A percentile compares a stretch with the other conserved stretches of the same genome.
Evolutionary conservation across 1,140 invertebrate species (phyloP).

Genomic region (Drusus annulatus): DNA sequence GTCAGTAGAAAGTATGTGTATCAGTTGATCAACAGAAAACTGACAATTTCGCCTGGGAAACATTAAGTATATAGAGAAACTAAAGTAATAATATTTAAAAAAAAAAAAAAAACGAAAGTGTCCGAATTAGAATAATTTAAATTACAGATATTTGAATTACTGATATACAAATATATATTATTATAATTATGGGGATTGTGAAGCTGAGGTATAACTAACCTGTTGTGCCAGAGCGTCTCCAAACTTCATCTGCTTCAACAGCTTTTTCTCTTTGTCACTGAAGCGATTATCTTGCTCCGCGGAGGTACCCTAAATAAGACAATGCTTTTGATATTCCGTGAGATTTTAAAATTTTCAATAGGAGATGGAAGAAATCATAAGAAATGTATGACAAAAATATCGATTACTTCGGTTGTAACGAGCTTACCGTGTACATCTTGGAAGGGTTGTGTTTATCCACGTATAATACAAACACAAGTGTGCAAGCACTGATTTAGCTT

Average conservation of each 20-base stretch:
- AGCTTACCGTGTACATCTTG: slow-evolving; percentile 31
- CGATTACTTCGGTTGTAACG: neutral
- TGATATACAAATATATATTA: no score
- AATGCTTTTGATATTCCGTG: neutral
- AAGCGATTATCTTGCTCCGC: slow-evolving; percentile 99
- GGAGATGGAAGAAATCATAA: neutral
- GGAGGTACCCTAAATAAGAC: slow-evolving; percentile 75
- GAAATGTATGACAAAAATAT: slow-evolving; percentile 12
- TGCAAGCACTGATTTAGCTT: neutral
- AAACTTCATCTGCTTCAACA: slow-evolving; percentile 99
- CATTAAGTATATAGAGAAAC: no score
- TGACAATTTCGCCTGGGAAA: no score
- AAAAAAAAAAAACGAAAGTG: no score
- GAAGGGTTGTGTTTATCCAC: neutral
- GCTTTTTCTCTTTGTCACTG: slow-evolving; percentile 99
- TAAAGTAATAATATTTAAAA: no score
- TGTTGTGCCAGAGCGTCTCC: slow-evolving; percentile 91
- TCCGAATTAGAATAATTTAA: no score
- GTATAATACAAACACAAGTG: neutral
- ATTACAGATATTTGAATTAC: no score
- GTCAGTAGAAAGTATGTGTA: no score
- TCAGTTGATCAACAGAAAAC: no score
- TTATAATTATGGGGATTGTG: neutral
- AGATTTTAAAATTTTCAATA: neutral
- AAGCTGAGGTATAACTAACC: slow-evolving; percentile 71